These are phyloP conservation scores for Siniperca chuatsi DNA, from an alignment of 2,113 vertebrate genomes.

Conservation along the genomic window DNA sequence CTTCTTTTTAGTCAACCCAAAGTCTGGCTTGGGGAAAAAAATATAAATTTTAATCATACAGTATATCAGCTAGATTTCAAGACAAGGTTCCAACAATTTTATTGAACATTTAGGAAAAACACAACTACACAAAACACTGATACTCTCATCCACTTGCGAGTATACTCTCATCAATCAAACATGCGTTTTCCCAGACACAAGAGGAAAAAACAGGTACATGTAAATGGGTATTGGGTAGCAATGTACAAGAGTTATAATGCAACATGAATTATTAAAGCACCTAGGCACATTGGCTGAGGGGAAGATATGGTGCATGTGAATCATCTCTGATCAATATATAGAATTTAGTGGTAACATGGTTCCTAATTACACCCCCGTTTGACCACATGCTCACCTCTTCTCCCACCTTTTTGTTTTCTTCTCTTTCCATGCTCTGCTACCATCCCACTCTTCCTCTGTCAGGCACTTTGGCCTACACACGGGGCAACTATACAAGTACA, in stretches of 20 bases:
- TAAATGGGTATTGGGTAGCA: constrained; percentile 20
- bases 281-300: constrained; percentile 47
- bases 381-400: constrained; percentile 71
- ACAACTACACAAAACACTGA: neutral
- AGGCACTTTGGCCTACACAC: constrained; percentile 68
- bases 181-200: neutral
- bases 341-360: constrained; percentile 66
- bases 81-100: neutral
- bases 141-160: too few species aligned
- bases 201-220: constrained; percentile 28
- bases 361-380: constrained; percentile 77
- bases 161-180: neutral
- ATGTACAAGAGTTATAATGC: constrained; percentile 45
- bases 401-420: constrained; percentile 64
- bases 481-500: constrained; percentile 43
- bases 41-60: constrained; percentile 6
- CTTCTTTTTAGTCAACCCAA: neutral
- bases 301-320: constrained; percentile 71
- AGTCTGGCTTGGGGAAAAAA: neutral
- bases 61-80: constrained; percentile 4
- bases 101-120: neutral
- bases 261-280: constrained; percentile 71
- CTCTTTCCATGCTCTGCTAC: constrained; percentile 53
- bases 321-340: constrained; percentile 75
- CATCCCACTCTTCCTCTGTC: constrained; percentile 70